Conservation (phyloP, 2,888 invertebrate species). For the Prosapia bicincta region DNA sequence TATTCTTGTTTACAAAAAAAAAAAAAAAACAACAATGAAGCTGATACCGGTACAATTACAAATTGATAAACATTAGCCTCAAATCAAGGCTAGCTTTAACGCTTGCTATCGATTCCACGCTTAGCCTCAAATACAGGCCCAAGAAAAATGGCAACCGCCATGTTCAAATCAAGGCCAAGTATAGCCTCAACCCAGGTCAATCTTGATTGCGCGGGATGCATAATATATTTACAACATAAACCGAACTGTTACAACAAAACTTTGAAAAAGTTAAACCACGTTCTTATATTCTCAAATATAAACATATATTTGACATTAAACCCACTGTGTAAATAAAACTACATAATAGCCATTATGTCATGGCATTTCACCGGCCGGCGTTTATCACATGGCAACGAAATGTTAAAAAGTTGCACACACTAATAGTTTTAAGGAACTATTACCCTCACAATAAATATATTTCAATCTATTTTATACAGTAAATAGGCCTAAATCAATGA, state of each 20-base stretch:
- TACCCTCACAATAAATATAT: too few species aligned
- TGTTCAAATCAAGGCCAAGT: conserved; percentile 28
- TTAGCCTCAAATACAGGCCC: background rate
- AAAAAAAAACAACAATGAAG: too few species aligned
- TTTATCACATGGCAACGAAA: conserved; percentile 14
- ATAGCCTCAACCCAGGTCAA: conserved; percentile 22
- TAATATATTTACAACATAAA: conserved; percentile 16
- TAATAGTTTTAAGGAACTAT: too few species aligned
- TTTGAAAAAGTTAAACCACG: too few species aligned
- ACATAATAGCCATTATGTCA: background rate
- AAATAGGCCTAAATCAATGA: too few species aligned
- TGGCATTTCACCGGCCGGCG: conserved; percentile 20
- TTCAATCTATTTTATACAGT: too few species aligned
- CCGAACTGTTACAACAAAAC: too few species aligned
- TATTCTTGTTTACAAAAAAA: too few species aligned
- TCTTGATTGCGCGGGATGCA: conserved; percentile 22
- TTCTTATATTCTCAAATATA: too few species aligned
- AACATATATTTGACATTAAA: background rate
- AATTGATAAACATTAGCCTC: conserved; percentile 8
- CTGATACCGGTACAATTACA: too few species aligned
- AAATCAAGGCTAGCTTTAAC: background rate
- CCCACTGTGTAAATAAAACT: conserved; percentile 24
- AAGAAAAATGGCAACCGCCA: conserved; percentile 42
- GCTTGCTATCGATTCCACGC: background rate
- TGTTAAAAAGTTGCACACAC: too few species aligned